Evolutionary conservation across 1,140 invertebrate species (phyloP).

Genomic region (Sarcophaga peregrina): DNA sequence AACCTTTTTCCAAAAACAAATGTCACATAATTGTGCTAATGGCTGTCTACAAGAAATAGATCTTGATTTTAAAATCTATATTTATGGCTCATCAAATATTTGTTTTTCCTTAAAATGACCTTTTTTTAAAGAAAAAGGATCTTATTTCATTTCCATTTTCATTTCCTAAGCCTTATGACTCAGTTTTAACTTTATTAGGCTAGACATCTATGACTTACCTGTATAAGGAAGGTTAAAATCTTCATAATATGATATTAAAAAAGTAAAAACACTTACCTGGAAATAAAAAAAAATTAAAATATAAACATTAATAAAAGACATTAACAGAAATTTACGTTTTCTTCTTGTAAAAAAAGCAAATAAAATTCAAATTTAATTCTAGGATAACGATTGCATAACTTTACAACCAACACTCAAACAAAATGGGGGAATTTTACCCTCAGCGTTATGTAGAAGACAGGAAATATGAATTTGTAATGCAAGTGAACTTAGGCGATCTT

Average conservation of each 20-base stretch:
- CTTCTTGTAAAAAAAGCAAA: neutral
- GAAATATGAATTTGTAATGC: too few relatives aligned
- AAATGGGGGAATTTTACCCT: too few relatives aligned
- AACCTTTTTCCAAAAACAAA: neutral
- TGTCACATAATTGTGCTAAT: slow-evolving; percentile 9
- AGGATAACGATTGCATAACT: too few relatives aligned
- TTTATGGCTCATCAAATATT: neutral
- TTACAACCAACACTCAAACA: too few relatives aligned
- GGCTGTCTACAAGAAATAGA: neutral
- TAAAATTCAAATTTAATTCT: neutral
- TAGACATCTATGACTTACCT: neutral
- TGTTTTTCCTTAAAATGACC: neutral
- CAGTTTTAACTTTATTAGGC: neutral
- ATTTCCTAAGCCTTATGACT: neutral
- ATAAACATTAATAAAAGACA: neutral
- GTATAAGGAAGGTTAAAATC: too few relatives aligned
- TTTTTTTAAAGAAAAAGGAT: slow-evolving; percentile 12
- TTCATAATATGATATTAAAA: slow-evolving; percentile 5
- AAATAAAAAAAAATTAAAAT: slow-evolving; percentile 20
- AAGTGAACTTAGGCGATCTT: too few relatives aligned
- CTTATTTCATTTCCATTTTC: slow-evolving; percentile 6
- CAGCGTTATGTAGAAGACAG: too few relatives aligned
- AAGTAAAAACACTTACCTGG: slow-evolving; percentile 41
- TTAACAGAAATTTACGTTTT: neutral
- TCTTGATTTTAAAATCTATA: neutral